Conservation (phyloP, 2,113 vertebrate species). For the Phodopus roborovskii region DNA sequence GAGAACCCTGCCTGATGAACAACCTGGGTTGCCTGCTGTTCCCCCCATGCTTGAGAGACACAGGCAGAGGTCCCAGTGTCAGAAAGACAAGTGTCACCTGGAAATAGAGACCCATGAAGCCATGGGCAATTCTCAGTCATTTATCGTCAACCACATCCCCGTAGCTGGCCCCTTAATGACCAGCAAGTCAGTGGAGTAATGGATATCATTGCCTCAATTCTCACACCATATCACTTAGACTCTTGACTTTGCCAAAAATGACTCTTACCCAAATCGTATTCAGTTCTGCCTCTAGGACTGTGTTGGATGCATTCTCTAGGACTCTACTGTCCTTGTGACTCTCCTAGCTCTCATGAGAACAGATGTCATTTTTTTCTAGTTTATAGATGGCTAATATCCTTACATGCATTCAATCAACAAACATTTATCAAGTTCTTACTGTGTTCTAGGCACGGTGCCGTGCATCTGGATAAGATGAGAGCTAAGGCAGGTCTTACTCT, state of each 20-base stretch:
- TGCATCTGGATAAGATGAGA: fast-evolving
- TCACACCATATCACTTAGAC: background rate
- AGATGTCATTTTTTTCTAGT: fast-evolving
- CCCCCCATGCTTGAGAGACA: background rate
- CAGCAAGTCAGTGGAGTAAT: background rate
- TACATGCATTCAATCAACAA: background rate
- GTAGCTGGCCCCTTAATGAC: background rate
- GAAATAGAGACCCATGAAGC: background rate
- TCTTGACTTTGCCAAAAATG: background rate
- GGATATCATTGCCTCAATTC: background rate
- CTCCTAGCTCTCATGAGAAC: background rate
- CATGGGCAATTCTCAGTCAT: background rate
- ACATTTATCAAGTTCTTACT: background rate
- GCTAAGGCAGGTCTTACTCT: background rate
- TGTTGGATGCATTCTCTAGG: background rate
- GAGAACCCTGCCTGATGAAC: background rate
- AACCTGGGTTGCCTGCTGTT: background rate
- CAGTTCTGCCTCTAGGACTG: background rate
- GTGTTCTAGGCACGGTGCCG: fast-evolving
- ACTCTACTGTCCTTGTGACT: background rate
- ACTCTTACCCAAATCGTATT: background rate
- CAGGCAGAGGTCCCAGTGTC: background rate
- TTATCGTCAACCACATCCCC: background rate
- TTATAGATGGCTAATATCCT: fast-evolving
- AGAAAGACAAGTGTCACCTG: background rate